A percentile compares a stretch with the other conserved stretches of the same genome.
These are phyloP conservation scores for Scolopax mira DNA, from an alignment of 2,113 vertebrate genomes.

Conservation along the genomic window DNA sequence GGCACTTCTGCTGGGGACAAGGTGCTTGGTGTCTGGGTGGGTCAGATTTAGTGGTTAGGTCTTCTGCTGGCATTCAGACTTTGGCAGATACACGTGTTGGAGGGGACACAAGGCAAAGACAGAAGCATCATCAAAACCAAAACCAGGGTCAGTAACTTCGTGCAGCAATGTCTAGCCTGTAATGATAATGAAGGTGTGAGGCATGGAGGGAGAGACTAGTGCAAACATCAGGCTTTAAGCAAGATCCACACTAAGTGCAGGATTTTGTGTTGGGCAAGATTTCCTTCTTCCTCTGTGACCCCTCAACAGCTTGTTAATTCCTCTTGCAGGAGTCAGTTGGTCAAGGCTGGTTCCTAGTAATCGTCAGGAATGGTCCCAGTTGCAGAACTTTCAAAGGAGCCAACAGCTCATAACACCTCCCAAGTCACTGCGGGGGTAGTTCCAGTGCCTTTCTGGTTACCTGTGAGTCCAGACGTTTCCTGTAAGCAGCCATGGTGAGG, in stretches of 20 bases:
- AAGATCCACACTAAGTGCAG: neutral
- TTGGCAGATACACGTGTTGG: neutral
- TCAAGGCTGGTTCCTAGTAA: neutral
- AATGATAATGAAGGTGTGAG: neutral
- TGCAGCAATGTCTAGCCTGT: neutral
- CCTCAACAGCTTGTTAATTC: neutral
- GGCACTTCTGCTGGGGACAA: neutral
- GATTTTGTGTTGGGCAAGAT: neutral
- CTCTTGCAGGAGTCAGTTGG: neutral
- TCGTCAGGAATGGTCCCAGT: neutral
- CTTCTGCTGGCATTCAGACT: neutral
- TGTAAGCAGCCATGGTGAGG: neutral
- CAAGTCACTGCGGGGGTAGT: neutral
- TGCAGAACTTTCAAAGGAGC: neutral
- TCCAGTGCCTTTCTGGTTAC: neutral
- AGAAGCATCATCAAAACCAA: neutral
- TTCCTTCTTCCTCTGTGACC: neutral
- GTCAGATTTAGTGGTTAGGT: neutral
- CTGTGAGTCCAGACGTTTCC: neutral
- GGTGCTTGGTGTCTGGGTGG: neutral
- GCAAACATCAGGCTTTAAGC: neutral
- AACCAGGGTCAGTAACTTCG: rapidly evolving
- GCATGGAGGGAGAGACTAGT: neutral
- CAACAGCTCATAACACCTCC: neutral
- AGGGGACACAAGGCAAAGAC: neutral